These are phyloP conservation scores for Squalus acanthias DNA, from an alignment of 2,797 vertebrate species.

Conservation along the genomic window DNA sequence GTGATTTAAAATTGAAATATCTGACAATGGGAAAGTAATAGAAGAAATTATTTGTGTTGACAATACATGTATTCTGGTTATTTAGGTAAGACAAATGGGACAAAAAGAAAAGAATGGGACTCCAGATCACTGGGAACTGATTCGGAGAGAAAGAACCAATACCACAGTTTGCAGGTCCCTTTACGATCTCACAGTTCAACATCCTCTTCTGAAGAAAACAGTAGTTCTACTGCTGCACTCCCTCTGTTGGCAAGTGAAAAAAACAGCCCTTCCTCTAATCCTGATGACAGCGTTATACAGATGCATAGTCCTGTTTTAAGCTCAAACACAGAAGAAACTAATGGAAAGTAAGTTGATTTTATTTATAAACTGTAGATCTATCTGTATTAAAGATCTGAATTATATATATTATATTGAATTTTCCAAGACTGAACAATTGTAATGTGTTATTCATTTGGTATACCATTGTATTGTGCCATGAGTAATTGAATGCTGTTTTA, in stretches of 20 bases:
- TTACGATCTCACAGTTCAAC: slow-evolving; percentile 86
- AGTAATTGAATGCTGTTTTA: not conserved
- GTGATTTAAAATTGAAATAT: not conserved
- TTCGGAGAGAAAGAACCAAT: slow-evolving; percentile 75
- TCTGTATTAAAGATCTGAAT: not conserved
- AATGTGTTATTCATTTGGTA: not conserved
- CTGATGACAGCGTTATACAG: slow-evolving; percentile 65
- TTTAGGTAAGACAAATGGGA: slow-evolving; percentile 65
- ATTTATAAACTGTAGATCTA: not conserved
- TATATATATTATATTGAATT: not conserved
- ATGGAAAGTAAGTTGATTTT: slow-evolving; percentile 66
- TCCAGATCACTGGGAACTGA: slow-evolving; percentile 69
- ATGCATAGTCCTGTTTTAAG: slow-evolving; percentile 52
- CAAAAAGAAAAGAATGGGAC: slow-evolving; percentile 72
- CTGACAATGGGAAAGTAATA: not conserved
- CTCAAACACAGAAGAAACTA: slow-evolving; percentile 62
- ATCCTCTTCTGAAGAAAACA: slow-evolving; percentile 90
- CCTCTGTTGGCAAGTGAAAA: slow-evolving; percentile 82
- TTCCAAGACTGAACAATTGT: not conserved
- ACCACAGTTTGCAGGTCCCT: slow-evolving; percentile 85
- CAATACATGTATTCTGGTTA: not conserved
- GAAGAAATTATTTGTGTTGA: not conserved
- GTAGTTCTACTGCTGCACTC: slow-evolving; percentile 83
- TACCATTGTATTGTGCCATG: not conserved
- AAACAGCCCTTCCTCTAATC: slow-evolving; percentile 76